Conservation (phyloP, 2,888 invertebrate genomes). For the Eristalinus aeneus region DNA sequence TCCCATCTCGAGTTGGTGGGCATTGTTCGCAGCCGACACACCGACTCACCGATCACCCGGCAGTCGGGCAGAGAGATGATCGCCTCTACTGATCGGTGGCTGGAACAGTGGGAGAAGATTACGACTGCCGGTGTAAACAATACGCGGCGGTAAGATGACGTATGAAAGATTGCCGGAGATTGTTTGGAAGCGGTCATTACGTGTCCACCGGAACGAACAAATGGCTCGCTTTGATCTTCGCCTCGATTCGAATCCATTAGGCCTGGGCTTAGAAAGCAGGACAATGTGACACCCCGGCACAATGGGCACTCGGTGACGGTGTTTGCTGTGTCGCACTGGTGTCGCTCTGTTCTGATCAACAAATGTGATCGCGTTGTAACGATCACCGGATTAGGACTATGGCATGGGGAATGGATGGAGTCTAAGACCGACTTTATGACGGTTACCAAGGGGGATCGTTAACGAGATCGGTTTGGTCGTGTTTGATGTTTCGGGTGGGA, state of each 20-base stretch:
- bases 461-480: too few relatives aligned
- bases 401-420: neutral
- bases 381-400: neutral
- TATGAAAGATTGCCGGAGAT: slow-evolving; percentile 59
- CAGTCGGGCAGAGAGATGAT: slow-evolving; percentile 23
- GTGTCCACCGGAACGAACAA: slow-evolving; percentile 55
- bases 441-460: neutral
- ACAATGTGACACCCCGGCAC: slow-evolving; percentile 35
- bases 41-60: slow-evolving; percentile 35
- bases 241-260: slow-evolving; percentile 50
- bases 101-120: slow-evolving; percentile 60
- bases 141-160: slow-evolving; percentile 60
- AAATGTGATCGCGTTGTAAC: neutral
- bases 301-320: neutral
- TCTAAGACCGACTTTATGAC: neutral
- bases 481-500: too few relatives aligned
- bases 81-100: slow-evolving; percentile 21
- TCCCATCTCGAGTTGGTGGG: slow-evolving; percentile 26
- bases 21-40: slow-evolving; percentile 27
- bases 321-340: neutral
- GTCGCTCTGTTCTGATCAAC: neutral
- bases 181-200: slow-evolving; percentile 58
- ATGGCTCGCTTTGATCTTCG: slow-evolving; percentile 59
- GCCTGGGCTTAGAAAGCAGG: slow-evolving; percentile 49
- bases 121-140: slow-evolving; percentile 61